A percentile compares a stretch with the other conserved stretches of the same genome.
These are phyloP conservation scores for Micronycteris hirsuta DNA, from an alignment of 2,113 vertebrate species.

Conservation along the genomic window DNA sequence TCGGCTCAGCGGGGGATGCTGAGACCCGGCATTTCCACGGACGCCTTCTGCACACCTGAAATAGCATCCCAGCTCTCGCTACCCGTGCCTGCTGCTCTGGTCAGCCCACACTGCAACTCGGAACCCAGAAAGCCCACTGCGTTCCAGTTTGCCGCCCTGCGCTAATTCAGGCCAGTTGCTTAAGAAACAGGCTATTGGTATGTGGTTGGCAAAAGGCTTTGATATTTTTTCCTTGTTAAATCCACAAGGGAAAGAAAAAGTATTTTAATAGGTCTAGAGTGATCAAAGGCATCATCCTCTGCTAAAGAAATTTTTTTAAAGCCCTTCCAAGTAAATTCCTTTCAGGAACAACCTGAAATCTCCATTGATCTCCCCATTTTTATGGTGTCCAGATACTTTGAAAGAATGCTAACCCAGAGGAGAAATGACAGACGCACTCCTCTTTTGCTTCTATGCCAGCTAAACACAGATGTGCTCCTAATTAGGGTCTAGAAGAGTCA, in stretches of 20 bases:
- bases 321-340: background rate
- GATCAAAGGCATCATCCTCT: conserved; percentile 36
- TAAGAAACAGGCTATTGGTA: background rate
- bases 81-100: background rate
- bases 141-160: background rate
- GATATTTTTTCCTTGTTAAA: background rate
- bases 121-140: background rate
- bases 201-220: background rate
- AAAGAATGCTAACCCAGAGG: background rate
- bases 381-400: background rate
- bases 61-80: accelerated
- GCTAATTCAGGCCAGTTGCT: background rate
- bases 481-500: background rate
- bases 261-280: conserved; percentile 3
- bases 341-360: background rate
- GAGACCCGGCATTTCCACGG: background rate
- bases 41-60: background rate
- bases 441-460: background rate
- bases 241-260: background rate
- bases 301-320: conserved; percentile 17
- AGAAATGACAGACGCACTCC: background rate
- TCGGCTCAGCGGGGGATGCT: accelerated
- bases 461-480: background rate
- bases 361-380: background rate
- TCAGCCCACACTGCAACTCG: background rate